Percentiles rank a stretch among this genome's conserved stretches.
phyloP scores from a whole-genome alignment of 2,888 invertebrate species.

The Oasisia sp. region DNA sequence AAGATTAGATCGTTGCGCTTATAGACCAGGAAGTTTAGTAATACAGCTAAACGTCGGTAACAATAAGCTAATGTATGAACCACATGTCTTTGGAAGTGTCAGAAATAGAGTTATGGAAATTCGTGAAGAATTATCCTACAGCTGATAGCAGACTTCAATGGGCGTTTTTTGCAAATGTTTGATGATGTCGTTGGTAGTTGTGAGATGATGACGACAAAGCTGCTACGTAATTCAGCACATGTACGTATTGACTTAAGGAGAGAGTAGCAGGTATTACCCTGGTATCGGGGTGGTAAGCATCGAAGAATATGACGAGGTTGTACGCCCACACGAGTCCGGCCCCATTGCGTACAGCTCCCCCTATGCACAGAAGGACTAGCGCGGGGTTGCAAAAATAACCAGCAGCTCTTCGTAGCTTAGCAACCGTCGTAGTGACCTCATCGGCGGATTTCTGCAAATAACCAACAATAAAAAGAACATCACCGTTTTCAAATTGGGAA shows the following conservation, averaged over 20 bases:
- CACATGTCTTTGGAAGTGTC: no score
- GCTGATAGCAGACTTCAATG: no score
- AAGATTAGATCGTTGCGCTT: no score
- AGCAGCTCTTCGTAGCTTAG: constrained; percentile 28
- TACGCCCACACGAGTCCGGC: constrained; percentile 40
- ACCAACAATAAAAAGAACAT: neutral
- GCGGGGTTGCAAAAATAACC: constrained; percentile 28
- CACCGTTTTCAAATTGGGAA: neutral
- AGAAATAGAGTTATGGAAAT: no score
- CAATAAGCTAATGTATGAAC: no score
- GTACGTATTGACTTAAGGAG: neutral
- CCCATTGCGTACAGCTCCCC: constrained; percentile 39
- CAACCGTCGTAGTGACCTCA: neutral
- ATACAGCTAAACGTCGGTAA: no score
- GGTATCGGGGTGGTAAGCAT: constrained; percentile 35
- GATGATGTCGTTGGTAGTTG: no score
- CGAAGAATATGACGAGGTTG: constrained; percentile 37
- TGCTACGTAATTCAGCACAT: no score
- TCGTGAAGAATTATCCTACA: no score
- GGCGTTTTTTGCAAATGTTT: no score
- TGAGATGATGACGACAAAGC: no score
- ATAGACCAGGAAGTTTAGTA: no score
- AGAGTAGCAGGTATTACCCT: constrained; percentile 25
- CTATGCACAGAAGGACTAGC: constrained; percentile 36
- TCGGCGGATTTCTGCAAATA: constrained; percentile 7